Conservation (phyloP, 2,113 vertebrate species). For the Neolamprologus longior region DNA sequence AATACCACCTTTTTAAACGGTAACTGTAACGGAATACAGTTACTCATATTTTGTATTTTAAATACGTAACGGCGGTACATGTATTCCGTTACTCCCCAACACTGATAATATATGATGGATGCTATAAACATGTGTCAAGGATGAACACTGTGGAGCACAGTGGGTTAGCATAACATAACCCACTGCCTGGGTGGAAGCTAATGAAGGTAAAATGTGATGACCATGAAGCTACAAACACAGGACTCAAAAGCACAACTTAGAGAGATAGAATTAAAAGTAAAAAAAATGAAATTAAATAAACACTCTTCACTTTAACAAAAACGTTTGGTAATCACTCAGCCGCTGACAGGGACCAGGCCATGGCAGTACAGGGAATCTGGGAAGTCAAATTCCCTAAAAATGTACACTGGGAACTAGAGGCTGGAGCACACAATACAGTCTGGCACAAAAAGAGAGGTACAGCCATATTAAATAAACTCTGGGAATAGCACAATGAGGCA, state of each 20-base stretch:
- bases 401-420: not conserved
- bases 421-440: not conserved
- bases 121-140: conserved; percentile 68
- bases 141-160: conserved; percentile 72
- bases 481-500: not conserved
- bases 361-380: not conserved
- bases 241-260: not conserved
- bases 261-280: not conserved
- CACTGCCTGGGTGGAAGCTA: conserved; percentile 13
- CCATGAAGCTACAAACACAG: not conserved
- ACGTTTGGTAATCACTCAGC: not conserved
- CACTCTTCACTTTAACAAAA: not conserved
- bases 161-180: conserved; percentile 48
- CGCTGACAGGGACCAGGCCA: not conserved
- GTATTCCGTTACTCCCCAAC: too few species aligned
- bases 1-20: too few species aligned
- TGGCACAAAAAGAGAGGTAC: not conserved
- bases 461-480: not conserved
- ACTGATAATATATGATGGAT: conserved; percentile 75
- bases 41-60: too few species aligned
- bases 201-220: not conserved
- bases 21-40: too few species aligned
- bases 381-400: not conserved
- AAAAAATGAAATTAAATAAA: not conserved
- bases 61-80: too few species aligned